A percentile compares a stretch with the other conserved stretches of the same genome.
Conservation (phyloP, 2,113 vertebrate genomes). For the Oceanites oceanicus region DNA sequence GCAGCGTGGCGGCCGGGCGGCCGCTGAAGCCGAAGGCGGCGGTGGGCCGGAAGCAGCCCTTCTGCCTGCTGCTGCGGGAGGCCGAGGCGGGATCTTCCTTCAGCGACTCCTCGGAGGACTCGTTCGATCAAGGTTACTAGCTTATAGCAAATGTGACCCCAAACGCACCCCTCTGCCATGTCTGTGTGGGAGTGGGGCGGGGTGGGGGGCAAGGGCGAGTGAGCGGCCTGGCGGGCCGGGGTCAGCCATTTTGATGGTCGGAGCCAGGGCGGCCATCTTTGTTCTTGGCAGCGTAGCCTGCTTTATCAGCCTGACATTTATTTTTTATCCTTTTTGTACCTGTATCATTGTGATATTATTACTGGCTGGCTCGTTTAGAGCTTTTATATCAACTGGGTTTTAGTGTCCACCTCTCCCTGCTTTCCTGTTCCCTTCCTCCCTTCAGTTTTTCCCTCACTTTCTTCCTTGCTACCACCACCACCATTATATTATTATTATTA, state of each 20-base stretch:
- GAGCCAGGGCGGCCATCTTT: constrained; percentile 71
- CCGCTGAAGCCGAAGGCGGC: constrained; percentile 78
- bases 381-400: constrained; percentile 61
- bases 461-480: constrained; percentile 49
- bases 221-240: constrained; percentile 22
- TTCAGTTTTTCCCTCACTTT: constrained; percentile 31
- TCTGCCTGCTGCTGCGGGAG: constrained; percentile 91
- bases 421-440: constrained; percentile 41
- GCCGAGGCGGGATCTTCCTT: constrained; percentile 83
- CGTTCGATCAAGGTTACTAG: constrained; percentile 99
- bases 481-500: constrained; percentile 59
- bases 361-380: constrained; percentile 77
- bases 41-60: constrained; percentile 88
- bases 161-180: background rate
- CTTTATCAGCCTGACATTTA: constrained; percentile 51
- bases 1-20: constrained; percentile 48
- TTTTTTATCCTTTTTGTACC: constrained; percentile 72
- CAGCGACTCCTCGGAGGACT: constrained; percentile 93
- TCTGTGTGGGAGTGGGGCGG: background rate
- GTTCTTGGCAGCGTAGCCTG: constrained; percentile 79
- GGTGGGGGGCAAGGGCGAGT: background rate
- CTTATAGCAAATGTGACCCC: constrained; percentile 69
- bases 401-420: constrained; percentile 62
- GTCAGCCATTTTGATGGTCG: constrained; percentile 70
- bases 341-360: constrained; percentile 75